Conservation (phyloP, 1,140 invertebrate genomes). For the Tribolium castaneum region DNA sequence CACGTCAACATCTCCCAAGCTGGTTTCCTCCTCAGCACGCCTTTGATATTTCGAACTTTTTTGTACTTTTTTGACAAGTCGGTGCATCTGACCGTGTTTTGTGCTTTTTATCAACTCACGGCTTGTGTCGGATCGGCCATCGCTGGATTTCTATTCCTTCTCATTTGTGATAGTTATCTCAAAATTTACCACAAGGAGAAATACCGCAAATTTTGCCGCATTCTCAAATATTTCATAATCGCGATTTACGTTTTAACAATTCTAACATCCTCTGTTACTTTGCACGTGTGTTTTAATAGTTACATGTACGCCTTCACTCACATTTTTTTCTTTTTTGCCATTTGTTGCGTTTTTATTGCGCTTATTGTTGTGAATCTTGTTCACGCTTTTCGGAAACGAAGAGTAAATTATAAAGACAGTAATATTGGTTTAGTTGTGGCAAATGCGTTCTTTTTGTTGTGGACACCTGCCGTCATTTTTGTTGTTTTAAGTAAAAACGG, state of each 20-base stretch:
- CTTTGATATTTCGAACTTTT: background rate
- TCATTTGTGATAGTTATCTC: background rate
- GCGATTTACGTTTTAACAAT: too few species aligned
- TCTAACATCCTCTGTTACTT: background rate
- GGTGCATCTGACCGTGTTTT: too few species aligned
- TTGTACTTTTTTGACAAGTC: too few species aligned
- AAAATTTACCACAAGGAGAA: too few species aligned
- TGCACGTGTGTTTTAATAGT: too few species aligned
- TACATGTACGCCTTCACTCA: too few species aligned
- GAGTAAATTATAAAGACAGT: background rate
- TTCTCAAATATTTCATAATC: too few species aligned
- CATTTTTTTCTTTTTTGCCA: background rate
- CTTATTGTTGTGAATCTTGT: conserved; percentile 40
- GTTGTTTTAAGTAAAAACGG: too few species aligned
- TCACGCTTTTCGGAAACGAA: conserved; percentile 12
- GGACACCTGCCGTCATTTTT: background rate
- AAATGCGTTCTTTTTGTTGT: too few species aligned
- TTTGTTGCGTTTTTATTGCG: background rate
- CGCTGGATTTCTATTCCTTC: background rate
- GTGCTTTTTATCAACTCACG: too few species aligned
- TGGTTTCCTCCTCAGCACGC: conserved; percentile 2
- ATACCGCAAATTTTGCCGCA: too few species aligned
- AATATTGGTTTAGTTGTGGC: too few species aligned
- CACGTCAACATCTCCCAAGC: conserved; percentile 1
- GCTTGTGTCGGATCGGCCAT: background rate